These are phyloP conservation scores for Lacanobia oleracea DNA, from an alignment of 2,888 invertebrate species.

Conservation along the genomic window DNA sequence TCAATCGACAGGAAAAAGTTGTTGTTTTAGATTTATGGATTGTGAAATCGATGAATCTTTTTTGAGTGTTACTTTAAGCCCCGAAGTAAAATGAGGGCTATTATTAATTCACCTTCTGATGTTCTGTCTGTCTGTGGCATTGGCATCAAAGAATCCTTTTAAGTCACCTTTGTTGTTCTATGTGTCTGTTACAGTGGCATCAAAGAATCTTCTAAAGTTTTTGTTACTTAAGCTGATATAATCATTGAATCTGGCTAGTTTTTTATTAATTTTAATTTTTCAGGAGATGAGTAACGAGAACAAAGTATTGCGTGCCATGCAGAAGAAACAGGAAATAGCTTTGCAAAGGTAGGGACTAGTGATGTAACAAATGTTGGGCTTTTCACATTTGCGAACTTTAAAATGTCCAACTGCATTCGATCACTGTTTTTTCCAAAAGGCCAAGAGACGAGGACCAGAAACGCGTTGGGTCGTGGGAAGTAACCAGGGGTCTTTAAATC, in stretches of 20 bases:
- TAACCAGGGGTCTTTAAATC: too few species aligned
- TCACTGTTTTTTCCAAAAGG: neutral
- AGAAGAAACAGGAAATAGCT: slow-evolving; percentile 95
- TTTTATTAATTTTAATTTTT: slow-evolving; percentile 57
- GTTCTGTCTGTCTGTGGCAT: neutral
- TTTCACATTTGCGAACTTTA: too few species aligned
- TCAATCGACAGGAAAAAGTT: too few species aligned
- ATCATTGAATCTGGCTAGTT: neutral
- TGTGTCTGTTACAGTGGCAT: neutral
- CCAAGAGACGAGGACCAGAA: too few species aligned
- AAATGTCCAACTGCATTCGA: neutral
- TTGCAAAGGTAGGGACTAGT: slow-evolving; percentile 90
- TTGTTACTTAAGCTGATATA: neutral
- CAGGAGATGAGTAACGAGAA: slow-evolving; percentile 92
- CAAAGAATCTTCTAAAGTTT: neutral
- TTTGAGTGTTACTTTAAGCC: neutral
- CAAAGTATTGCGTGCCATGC: slow-evolving; percentile 93
- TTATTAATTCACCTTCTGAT: neutral
- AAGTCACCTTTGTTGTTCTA: neutral
- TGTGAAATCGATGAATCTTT: neutral
- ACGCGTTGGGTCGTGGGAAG: too few species aligned
- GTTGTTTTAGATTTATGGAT: too few species aligned
- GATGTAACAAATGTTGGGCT: too few species aligned
- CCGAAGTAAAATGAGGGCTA: neutral
- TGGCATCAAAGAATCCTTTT: neutral